Base-by-base conservation (phyloP, 2,888 invertebrate species). In the Calliopum simillimum region DNA sequence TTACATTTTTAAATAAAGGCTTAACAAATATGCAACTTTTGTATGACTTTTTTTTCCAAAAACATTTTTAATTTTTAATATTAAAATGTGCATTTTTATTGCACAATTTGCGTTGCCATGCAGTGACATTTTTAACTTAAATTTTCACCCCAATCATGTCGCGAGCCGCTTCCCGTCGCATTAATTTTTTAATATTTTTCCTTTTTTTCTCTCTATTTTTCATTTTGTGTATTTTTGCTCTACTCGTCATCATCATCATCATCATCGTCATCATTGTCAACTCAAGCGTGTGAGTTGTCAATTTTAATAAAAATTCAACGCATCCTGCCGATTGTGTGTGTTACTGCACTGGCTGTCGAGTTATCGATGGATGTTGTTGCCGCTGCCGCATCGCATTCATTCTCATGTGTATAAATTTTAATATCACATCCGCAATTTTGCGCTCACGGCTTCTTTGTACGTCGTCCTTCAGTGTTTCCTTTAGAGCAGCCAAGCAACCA, bases 321-420 rank as follows among this genome's bases (percentile, higher is more conserved):
- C 41, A 53, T 43, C 64, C 64, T 51, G 49, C 14, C 65, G 55
- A 44, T 44, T 6, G 55, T 19, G 16, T 19, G 16, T 14, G 33
- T 33, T 33, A 8, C 33, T 43, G 16, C 43, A 64, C 12, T 41
- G 64, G 14, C 33, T 33, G 33, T 64, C 16, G 43, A 49, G 16
- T 63, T 47, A 66, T 43, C 65, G 53, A 21, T 66, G 23, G 53
- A 21, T 66, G 23, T 14, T 16, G 13, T 64, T 49, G 51, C 55
- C 49, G 19, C 16, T 2, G 44, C 46, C 16, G 64, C 43, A 43
- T 44, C 55, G 65, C 16, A 49, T 49, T 23, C 44, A 56, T 41
- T 44, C 21, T 55, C 65, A 47, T 25, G 55, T n/a, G 65, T 56
- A 66, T 66, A 66, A 53, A 66, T 66, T 66, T 66, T 66, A 66